These are phyloP conservation scores for Tetranychus cinnabarinus DNA, from an alignment of 1,140 invertebrate genomes.

Conservation along the genomic window DNA sequence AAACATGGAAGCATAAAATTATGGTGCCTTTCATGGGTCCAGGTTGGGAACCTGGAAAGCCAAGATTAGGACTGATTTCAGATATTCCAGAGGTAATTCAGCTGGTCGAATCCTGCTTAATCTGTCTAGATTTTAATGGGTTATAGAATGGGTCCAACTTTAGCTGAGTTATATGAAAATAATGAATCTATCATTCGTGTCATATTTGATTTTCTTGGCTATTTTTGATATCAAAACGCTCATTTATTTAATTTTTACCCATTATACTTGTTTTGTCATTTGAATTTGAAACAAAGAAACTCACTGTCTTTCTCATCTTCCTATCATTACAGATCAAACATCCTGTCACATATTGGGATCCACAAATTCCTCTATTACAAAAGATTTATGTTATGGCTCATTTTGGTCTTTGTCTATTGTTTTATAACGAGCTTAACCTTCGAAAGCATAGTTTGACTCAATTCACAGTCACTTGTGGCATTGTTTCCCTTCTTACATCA, in stretches of 20 bases:
- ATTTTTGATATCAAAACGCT: too few relatives aligned
- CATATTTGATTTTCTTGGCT: too few relatives aligned
- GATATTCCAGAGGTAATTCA: conserved; percentile 43
- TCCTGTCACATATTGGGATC: conserved; percentile 10
- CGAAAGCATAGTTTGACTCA: not conserved
- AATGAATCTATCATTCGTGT: too few relatives aligned
- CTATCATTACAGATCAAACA: conserved; percentile 13
- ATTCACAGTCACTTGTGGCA: conserved; percentile 2
- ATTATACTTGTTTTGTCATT: too few relatives aligned
- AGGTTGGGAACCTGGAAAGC: conserved; percentile 57
- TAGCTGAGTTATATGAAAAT: too few relatives aligned
- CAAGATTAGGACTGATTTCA: conserved; percentile 46
- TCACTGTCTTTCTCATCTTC: not conserved
- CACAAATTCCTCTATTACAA: not conserved
- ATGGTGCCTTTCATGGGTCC: conserved; percentile 54
- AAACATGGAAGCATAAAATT: conserved; percentile 32
- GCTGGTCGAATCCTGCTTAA: too few relatives aligned
- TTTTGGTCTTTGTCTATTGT: conserved; percentile 6
- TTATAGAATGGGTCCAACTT: too few relatives aligned
- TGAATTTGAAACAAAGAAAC: not conserved
- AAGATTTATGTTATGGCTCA: conserved; percentile 11
- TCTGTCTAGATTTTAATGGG: too few relatives aligned
- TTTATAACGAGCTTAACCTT: conserved; percentile 11
- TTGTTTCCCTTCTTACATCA: conserved; percentile 2
- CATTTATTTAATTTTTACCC: too few relatives aligned